Base-by-base conservation (phyloP, 2,113 vertebrate genomes). In the Marcusenius ussheri region DNA sequence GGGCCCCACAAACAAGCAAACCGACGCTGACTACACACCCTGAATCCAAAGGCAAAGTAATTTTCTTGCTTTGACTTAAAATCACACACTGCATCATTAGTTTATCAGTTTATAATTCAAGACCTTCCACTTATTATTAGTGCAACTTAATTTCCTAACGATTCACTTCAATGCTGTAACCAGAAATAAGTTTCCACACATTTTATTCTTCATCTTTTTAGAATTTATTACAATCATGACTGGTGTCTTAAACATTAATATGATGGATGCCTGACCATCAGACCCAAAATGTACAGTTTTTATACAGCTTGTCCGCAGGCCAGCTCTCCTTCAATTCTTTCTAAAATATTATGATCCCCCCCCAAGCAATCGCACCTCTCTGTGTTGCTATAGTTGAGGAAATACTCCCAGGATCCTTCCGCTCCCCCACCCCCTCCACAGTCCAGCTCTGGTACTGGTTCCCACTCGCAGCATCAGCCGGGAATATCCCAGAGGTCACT, bases 141-240 rank as follows among this genome's bases (percentile, higher is more conserved):
- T 42, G 35, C 35, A 17, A 42, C 17, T 80, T 42, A 39, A 42
- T 80, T 80, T 80, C 13, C 31, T 1, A 80, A 42, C 19, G 74
- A 80, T 80, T 80, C 13, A 80, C 35, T 42, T 7, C 13, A 80
- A 80, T 4, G 62, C 62, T 27, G 62, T 70, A 17, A 80, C 31
- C 74, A 42, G 35, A 2, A 39, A 80, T 80, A 80, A 42, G 39
- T 4, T 27, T 80, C 74, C 39, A 15, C 35, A 80, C n/a, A n/a
- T 80, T 80, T 80, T 80, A 80, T 80, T 80, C 74, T 80, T 70
- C 62, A 70, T 70, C 62, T 42, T 80, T 42, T 80, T 80, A 80
- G 35, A 39, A 70, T 11, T 70, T 70, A 70, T 80, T 80, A 80
- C 74, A 80, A 80, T 42, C 74, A 80, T 80, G 17, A 80, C 15